phyloP scores from a whole-genome alignment of 2,888 invertebrate genomes.

The Acanthoscelides obtectus region DNA sequence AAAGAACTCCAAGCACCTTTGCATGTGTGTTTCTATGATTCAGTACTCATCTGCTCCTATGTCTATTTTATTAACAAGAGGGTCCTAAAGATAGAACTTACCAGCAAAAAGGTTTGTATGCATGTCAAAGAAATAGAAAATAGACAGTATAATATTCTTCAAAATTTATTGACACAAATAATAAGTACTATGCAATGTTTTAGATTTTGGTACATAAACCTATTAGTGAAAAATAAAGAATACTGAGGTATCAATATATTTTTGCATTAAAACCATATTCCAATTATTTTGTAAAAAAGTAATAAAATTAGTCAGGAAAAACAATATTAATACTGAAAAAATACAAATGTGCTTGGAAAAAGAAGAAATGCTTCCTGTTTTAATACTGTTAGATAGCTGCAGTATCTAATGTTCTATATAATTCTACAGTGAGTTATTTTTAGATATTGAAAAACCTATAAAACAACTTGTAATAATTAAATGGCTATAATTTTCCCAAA shows the following conservation, averaged over 20 bases:
- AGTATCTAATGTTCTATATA: not conserved
- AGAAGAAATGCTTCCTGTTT: not conserved
- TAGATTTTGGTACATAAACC: constrained; percentile 17
- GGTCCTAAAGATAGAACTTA: too few species aligned
- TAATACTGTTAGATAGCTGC: not conserved
- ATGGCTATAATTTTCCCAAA: too few species aligned
- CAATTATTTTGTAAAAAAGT: not conserved
- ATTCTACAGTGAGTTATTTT: not conserved
- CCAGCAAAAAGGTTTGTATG: too few species aligned
- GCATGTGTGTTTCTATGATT: too few species aligned
- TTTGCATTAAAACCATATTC: not conserved
- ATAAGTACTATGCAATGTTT: constrained; percentile 25
- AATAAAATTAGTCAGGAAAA: not conserved
- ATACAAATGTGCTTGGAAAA: not conserved
- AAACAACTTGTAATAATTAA: too few species aligned
- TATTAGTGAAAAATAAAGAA: constrained; percentile 12
- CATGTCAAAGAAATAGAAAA: too few species aligned
- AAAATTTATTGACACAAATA: constrained; percentile 3
- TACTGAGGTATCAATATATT: not conserved
- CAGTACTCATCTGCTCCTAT: too few species aligned
- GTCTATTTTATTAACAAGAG: too few species aligned
- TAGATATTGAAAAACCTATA: not conserved
- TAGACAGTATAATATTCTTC: not conserved
- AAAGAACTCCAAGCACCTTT: too few species aligned
- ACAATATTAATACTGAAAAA: not conserved